Evolutionary conservation across 1,140 invertebrate species (phyloP).

Genomic region (Bombus confusus): DNA sequence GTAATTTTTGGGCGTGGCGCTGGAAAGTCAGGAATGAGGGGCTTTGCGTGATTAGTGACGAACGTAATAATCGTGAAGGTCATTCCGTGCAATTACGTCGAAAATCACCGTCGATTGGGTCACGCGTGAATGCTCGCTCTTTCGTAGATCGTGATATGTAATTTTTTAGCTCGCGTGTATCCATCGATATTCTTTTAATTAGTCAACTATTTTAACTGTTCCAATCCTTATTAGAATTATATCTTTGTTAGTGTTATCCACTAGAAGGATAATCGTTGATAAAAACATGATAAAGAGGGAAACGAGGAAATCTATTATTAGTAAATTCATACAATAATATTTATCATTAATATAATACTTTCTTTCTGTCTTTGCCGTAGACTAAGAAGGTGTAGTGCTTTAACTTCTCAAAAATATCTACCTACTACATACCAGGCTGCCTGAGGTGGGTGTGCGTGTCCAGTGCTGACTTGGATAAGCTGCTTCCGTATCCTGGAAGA

Average conservation of each 20-base stretch:
- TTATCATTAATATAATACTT: background rate
- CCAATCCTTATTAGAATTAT: background rate
- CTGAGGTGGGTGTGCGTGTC: constrained; percentile 92
- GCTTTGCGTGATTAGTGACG: constrained; percentile 70
- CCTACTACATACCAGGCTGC: constrained; percentile 89
- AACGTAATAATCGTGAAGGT: constrained; percentile 71
- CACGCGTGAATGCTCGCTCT: constrained; percentile 47
- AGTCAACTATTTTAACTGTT: background rate
- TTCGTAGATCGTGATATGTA: background rate
- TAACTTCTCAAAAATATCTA: constrained; percentile 78
- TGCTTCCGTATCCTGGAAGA: constrained; percentile 89
- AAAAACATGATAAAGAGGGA: background rate
- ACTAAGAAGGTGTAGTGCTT: constrained; percentile 54
- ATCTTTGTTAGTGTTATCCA: background rate
- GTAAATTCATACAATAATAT: background rate
- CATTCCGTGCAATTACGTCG: constrained; percentile 67
- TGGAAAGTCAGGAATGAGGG: constrained; percentile 53
- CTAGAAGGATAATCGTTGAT: background rate
- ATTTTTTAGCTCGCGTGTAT: background rate
- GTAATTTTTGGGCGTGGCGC: constrained; percentile 71
- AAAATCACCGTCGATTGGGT: constrained; percentile 57
- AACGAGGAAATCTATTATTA: background rate
- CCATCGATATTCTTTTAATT: constrained; percentile 3
- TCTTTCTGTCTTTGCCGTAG: background rate
- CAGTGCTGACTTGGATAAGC: constrained; percentile 90